phyloP scores from a whole-genome alignment of 2,797 vertebrate genomes.

The Aeoliscus strigatus region DNA sequence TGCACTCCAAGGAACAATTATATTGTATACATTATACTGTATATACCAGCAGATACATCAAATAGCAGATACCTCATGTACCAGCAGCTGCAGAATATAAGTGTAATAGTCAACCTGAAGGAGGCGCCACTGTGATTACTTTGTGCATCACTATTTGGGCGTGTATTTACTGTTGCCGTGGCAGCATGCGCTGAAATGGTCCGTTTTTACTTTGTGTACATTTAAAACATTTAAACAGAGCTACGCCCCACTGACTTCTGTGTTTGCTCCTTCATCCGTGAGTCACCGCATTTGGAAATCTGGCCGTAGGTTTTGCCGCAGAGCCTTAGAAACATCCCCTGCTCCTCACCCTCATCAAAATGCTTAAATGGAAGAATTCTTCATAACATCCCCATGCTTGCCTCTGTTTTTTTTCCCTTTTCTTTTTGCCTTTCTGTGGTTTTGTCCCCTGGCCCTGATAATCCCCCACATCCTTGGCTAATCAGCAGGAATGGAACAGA shows the following conservation, averaged over 20 bases:
- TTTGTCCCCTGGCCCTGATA: conserved; percentile 23
- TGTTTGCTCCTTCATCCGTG: neutral
- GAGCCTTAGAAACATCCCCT: conserved; percentile 21
- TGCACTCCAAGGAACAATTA: too few species aligned
- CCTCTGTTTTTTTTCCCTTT: conserved; percentile 8
- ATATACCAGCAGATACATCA: too few species aligned
- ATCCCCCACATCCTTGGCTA: conserved; percentile 49
- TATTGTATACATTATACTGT: too few species aligned
- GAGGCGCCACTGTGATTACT: too few species aligned
- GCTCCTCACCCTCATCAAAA: conserved; percentile 30
- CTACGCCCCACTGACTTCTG: neutral
- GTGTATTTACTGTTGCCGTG: too few species aligned
- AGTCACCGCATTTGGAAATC: conserved; percentile 16
- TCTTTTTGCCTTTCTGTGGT: conserved; percentile 14
- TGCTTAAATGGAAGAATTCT: conserved; percentile 41
- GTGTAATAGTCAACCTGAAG: too few species aligned
- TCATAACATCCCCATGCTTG: conserved; percentile 28
- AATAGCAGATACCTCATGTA: too few species aligned
- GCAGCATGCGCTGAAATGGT: too few species aligned
- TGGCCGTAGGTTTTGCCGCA: conserved; percentile 16
- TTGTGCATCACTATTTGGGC: too few species aligned
- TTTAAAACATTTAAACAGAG: too few species aligned
- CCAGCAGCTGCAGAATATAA: too few species aligned
- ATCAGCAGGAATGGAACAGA: conserved; percentile 50
- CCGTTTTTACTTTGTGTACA: too few species aligned